Percentiles rank a stretch among this genome's conserved stretches.
Conservation (phyloP, 2,113 vertebrate genomes). For the Hemicordylus capensis region DNA sequence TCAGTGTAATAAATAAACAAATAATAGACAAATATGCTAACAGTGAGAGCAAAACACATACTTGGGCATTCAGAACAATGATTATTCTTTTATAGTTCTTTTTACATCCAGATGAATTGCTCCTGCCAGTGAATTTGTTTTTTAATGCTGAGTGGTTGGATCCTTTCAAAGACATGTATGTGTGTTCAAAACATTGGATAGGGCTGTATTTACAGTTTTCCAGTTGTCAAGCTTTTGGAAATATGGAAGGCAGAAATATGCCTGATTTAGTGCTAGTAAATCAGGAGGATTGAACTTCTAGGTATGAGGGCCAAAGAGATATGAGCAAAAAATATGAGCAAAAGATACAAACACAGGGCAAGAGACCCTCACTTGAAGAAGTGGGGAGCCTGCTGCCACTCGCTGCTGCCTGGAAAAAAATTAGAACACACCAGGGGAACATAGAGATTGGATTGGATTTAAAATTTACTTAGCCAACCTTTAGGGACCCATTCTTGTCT, state of each 20-base stretch:
- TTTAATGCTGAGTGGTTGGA: neutral
- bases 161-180: neutral
- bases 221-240: neutral
- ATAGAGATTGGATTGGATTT: constrained; percentile 56
- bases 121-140: neutral
- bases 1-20: too few species aligned
- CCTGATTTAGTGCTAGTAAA: neutral
- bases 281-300: neutral
- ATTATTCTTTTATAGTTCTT: neutral
- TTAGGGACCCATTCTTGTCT: constrained; percentile 55
- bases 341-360: neutral
- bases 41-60: neutral
- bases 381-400: constrained; percentile 30
- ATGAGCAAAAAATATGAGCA: too few species aligned
- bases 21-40: neutral
- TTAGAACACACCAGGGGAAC: constrained; percentile 38
- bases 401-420: constrained; percentile 27
- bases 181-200: neutral
- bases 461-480: constrained; percentile 64
- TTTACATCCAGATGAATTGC: neutral
- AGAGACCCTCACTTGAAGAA: constrained; percentile 12
- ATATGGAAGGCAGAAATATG: neutral
- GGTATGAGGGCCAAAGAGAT: neutral
- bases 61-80: neutral
- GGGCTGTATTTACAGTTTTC: neutral